phyloP scores from a whole-genome alignment of 1,140 invertebrate genomes.

The Diorhabda sublineata region DNA sequence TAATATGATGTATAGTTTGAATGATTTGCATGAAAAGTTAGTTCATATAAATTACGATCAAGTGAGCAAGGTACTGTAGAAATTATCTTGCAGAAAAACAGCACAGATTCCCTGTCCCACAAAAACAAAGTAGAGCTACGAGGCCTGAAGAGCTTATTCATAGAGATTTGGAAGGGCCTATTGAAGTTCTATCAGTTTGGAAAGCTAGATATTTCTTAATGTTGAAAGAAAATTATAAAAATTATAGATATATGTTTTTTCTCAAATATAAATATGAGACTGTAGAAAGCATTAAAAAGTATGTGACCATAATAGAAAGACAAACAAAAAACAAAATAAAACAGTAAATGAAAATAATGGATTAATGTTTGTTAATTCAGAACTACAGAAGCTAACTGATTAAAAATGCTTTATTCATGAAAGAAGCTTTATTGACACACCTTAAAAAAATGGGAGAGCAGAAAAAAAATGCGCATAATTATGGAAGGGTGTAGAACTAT shows the following conservation, averaged over 20 bases:
- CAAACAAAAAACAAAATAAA: conserved; percentile 42
- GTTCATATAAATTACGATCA: neutral
- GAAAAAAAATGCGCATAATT: conserved; percentile 33
- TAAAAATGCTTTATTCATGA: conserved; percentile 43
- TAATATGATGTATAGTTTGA: neutral
- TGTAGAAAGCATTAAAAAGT: conserved; percentile 32
- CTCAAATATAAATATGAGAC: conserved; percentile 33
- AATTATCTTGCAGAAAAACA: conserved; percentile 9
- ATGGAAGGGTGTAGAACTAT: too few relatives aligned
- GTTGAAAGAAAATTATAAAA: conserved; percentile 41
- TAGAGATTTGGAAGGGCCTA: conserved; percentile 41
- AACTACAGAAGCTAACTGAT: conserved; percentile 37
- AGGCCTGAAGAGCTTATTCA: conserved; percentile 29
- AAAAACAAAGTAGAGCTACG: conserved; percentile 9
- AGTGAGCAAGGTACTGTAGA: conserved; percentile 16
- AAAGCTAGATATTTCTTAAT: conserved; percentile 43
- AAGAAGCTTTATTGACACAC: conserved; percentile 45
- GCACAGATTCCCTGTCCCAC: neutral
- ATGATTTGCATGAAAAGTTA: conserved; percentile 1
- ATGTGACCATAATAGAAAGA: conserved; percentile 41
- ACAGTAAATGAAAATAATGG: conserved; percentile 49
- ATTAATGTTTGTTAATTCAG: conserved; percentile 44
- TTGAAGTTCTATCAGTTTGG: conserved; percentile 36
- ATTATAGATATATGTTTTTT: conserved; percentile 35
- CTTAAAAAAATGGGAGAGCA: conserved; percentile 51